phyloP scores from a whole-genome alignment of 2,888 invertebrate genomes.

The Latrodectus hesperus region DNA sequence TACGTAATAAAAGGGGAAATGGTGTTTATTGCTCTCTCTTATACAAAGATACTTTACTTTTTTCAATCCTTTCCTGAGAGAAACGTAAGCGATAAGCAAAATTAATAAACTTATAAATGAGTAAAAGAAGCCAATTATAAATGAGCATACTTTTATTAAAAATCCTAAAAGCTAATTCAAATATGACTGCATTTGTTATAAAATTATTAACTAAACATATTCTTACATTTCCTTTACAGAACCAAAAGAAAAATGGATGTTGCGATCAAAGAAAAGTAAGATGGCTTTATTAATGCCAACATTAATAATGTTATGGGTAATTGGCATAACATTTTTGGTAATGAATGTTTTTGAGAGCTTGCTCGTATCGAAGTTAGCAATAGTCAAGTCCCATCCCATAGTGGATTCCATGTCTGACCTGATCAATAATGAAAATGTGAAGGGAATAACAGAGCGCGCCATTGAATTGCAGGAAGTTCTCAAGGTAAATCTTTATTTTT shows the following conservation, averaged over 20 bases:
- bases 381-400: constrained; percentile 15
- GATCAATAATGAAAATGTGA: neutral
- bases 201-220: no score
- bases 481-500: constrained; percentile 16
- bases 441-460: neutral
- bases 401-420: constrained; percentile 22
- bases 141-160: no score
- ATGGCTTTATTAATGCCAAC: neutral
- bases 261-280: neutral
- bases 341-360: constrained; percentile 53
- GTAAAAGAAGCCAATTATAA: no score
- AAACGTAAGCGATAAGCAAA: no score
- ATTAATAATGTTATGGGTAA: constrained; percentile 19
- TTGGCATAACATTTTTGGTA: constrained; percentile 35
- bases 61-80: no score
- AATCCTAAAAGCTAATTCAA: no score
- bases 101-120: no score
- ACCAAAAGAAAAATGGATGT: constrained; percentile 30
- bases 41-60: no score
- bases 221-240: constrained; percentile 4
- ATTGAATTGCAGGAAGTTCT: constrained; percentile 36
- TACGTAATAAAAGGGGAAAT: no score
- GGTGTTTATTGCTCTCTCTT: no score
- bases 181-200: no score
- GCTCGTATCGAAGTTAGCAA: constrained; percentile 38